phyloP scores from a whole-genome alignment of 2,797 vertebrate genomes.

The Enoplosus armatus region DNA sequence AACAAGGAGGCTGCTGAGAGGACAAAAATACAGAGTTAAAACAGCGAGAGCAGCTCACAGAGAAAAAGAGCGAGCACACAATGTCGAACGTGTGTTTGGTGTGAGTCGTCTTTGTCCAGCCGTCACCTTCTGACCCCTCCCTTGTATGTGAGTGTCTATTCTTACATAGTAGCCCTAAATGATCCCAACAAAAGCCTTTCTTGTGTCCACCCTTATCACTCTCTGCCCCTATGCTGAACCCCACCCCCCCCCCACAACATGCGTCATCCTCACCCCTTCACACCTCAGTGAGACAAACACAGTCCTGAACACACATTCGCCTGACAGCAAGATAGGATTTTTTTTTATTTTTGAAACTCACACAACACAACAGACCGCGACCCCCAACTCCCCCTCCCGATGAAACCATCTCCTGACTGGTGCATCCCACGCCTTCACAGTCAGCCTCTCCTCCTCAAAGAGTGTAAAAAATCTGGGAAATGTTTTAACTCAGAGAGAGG shows the following conservation, averaged over 20 bases:
- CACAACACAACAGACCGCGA: background rate
- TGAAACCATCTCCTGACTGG: conserved; percentile 53
- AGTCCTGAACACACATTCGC: conserved; percentile 34
- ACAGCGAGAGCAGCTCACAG: conserved; percentile 23
- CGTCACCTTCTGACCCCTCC: conserved; percentile 59
- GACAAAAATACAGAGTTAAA: conserved; percentile 74
- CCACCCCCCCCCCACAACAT: conserved; percentile 4
- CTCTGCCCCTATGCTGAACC: conserved; percentile 35
- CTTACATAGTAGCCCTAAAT: conserved; percentile 28
- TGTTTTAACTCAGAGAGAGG: conserved; percentile 47
- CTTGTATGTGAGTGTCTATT: conserved; percentile 39
- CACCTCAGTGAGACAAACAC: conserved; percentile 48
- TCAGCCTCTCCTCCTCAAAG: conserved; percentile 64
- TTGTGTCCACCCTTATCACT: conserved; percentile 50
- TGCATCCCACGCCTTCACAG: conserved; percentile 74
- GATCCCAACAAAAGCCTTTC: conserved; percentile 60
- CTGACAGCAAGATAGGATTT: conserved; percentile 51
- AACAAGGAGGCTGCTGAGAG: conserved; percentile 81
- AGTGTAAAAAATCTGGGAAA: conserved; percentile 39
- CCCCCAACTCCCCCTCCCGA: background rate
- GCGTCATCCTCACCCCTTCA: conserved; percentile 52
- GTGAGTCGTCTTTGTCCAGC: conserved; percentile 53
- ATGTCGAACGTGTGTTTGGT: conserved; percentile 39
- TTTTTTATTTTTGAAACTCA: conserved; percentile 12
- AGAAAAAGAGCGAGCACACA: conserved; percentile 26